Conservation (phyloP, 2,888 invertebrate species). For the Ligdia adustata region DNA sequence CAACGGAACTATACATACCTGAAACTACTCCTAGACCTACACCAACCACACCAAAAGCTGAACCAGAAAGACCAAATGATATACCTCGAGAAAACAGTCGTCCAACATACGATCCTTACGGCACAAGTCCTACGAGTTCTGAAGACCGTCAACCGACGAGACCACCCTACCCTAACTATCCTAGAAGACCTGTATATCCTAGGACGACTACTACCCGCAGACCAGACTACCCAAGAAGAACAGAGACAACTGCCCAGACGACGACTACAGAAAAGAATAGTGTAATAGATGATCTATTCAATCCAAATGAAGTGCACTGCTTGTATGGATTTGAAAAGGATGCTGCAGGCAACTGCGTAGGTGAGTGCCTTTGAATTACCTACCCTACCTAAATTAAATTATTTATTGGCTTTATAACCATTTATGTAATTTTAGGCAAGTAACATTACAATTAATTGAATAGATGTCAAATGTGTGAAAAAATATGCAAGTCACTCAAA, state of each 20-base stretch:
- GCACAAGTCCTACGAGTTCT: constrained; percentile 33
- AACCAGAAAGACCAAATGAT: constrained; percentile 10
- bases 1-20: constrained; percentile 19
- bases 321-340: constrained; percentile 82
- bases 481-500: no score
- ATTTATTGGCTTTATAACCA: no score
- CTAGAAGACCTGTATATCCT: constrained; percentile 38
- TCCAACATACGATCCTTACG: constrained; percentile 23
- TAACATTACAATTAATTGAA: no score
- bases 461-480: no score
- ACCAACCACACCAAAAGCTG: constrained; percentile 36
- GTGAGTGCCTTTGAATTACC: constrained; percentile 64
- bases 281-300: constrained; percentile 36
- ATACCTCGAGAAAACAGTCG: constrained; percentile 28
- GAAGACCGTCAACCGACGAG: constrained; percentile 27
- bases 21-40: constrained; percentile 30
- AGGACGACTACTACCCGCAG: constrained; percentile 23
- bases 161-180: constrained; percentile 27
- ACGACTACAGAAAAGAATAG: constrained; percentile 13
- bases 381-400: no score
- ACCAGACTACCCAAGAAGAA: constrained; percentile 16
- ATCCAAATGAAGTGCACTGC: constrained; percentile 67
- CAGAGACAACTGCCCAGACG: constrained; percentile 15
- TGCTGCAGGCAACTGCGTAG: constrained; percentile 81
- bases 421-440: no score